Evolutionary conservation across 2,888 invertebrate genomes (phyloP), one percentile per base, ranked within the genome.

Genomic region (Ichneumoninae sp.): DNA sequence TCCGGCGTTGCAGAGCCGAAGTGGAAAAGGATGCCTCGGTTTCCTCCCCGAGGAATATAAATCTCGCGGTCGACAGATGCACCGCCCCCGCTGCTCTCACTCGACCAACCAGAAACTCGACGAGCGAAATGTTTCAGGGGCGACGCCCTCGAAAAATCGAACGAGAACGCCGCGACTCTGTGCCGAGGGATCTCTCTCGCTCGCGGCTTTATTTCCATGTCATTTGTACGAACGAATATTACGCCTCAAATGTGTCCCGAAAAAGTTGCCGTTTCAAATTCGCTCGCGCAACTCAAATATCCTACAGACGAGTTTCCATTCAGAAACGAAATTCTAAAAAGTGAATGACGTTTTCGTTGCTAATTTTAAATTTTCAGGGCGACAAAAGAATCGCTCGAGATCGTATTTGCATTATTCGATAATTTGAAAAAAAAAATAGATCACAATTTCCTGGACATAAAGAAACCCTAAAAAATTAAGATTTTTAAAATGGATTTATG

Each of bases 11-110:
- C 63, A 33, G 50, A 52, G 50, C 50, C 71, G 33, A 79, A n/a
- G 71, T 73, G 26, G 71, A 79, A 73, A 33, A 79, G 78, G 60
- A 71, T 79, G 80, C 83, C 79, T 33, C 79, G 70, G 75, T 44
- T 70, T 75, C 70, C 71, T 68, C 47, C 82, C 75, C 77, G 81
- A 83, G 86, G 89, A 91, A 92, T 91, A 93, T 93, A 93, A 93
- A 93, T 93, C 93, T 93, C 91, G 87, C 83, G 81, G 90, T 89
- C 88, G 93, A 93, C 93, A 91, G 91, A 92, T 90, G 93, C 92
- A 90, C 93, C 93, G 93, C 93, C 93, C 90, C 91, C 91, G 87
- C 89, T 87, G 88, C 88, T 89, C 88, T 88, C 89, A 89, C 88
- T 90, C 91, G 89, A 92, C 93, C 93, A 93, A 93, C 92, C 93